A percentile compares a stretch with the other conserved stretches of the same genome.
Evolutionary conservation across 2,888 invertebrate genomes (phyloP).

Genomic region (Frankliniella intonsa): DNA sequence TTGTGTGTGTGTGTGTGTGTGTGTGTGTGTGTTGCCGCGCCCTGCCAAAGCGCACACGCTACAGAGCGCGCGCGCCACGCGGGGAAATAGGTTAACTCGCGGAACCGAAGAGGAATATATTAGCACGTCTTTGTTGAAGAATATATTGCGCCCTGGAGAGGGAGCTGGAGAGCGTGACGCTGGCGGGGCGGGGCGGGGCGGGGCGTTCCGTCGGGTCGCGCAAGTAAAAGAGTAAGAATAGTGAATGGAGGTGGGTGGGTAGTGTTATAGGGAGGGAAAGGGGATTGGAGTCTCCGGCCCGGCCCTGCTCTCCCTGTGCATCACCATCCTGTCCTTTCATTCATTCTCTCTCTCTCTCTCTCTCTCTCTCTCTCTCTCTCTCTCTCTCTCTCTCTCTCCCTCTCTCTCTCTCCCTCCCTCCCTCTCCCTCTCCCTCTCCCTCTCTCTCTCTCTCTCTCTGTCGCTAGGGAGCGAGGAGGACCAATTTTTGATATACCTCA

Average conservation of each 20-base stretch:
- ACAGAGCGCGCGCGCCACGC: background rate
- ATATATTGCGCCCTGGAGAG: slow-evolving; percentile 4
- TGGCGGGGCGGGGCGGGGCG: background rate
- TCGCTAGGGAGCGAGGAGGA: background rate
- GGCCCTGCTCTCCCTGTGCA: background rate
- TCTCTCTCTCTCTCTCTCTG: background rate
- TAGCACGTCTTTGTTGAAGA: slow-evolving; percentile 20
- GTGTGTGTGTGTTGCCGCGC: background rate
- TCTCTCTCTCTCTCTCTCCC: background rate
- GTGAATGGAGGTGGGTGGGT: background rate
- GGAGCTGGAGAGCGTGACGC: background rate
- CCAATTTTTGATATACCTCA: no score
- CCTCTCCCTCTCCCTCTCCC: no score
- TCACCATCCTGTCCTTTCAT: background rate
- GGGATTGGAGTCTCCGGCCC: background rate
- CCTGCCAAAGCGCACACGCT: background rate
- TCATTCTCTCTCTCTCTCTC: background rate
- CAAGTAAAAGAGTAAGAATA: no score
- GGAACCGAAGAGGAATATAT: slow-evolving; percentile 23
- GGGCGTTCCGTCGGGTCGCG: background rate
- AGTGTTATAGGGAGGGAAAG: background rate
- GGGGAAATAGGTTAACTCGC: slow-evolving; percentile 8
- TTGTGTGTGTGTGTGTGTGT: background rate
- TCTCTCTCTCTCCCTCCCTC: no score
- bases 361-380: no score